Percentiles rank a stretch among this genome's conserved stretches.
Evolutionary conservation across 2,797 vertebrate species (phyloP).

Genomic region (Octomys mimax): DNA sequence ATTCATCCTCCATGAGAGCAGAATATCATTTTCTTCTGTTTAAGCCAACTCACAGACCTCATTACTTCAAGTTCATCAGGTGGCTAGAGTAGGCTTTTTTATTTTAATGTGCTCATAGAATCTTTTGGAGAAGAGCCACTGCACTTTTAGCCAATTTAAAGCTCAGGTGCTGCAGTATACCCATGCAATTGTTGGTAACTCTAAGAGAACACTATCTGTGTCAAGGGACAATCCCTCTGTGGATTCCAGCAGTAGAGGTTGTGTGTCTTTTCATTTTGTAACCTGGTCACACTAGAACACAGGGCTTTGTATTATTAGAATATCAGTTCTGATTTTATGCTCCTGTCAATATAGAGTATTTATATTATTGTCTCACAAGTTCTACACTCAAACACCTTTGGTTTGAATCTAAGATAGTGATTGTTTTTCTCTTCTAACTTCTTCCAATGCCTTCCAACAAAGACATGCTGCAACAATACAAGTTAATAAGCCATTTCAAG

Average conservation of each 20-base stretch:
- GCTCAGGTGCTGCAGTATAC: neutral
- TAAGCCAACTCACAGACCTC: constrained; percentile 70
- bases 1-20: constrained; percentile 77
- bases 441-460: neutral
- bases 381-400: neutral
- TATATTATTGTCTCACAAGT: neutral
- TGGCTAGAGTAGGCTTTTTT: constrained; percentile 18
- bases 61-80: constrained; percentile 73
- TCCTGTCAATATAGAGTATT: neutral
- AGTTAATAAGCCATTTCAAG: neutral
- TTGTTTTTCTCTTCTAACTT: neutral
- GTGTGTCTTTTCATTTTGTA: neutral
- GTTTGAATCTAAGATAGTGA: neutral
- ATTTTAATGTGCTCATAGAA: constrained; percentile 48
- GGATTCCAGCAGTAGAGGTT: neutral
- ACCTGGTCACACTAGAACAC: neutral
- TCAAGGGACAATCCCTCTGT: neutral
- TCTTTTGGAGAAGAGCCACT: constrained; percentile 49
- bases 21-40: constrained; percentile 78
- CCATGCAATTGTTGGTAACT: neutral
- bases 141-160: constrained; percentile 73
- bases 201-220: neutral
- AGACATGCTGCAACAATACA: neutral
- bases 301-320: neutral
- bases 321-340: neutral